These are phyloP conservation scores for Bilobella aurantiaca DNA, from an alignment of 1,140 invertebrate genomes.

Conservation along the genomic window DNA sequence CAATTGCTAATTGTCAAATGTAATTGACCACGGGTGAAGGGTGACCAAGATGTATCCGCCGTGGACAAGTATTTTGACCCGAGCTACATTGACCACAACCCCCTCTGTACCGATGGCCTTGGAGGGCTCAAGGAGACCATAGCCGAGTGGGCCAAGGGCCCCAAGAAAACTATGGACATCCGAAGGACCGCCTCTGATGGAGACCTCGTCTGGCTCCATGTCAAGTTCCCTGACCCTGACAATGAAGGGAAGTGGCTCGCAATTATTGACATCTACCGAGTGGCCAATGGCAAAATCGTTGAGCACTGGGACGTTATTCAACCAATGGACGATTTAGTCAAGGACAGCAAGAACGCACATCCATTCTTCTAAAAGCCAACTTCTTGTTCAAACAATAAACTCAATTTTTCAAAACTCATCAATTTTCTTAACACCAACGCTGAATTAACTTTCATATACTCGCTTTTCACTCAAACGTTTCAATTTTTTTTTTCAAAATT, in stretches of 20 bases:
- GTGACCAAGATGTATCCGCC: neutral
- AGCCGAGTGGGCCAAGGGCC: neutral
- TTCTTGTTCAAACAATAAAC: no score
- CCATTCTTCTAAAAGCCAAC: neutral
- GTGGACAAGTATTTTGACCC: neutral
- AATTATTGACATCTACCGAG: neutral
- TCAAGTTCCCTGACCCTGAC: neutral
- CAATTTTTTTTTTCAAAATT: no score
- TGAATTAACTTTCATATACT: no score
- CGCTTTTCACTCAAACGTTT: no score
- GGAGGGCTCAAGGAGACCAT: neutral
- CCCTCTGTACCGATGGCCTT: neutral
- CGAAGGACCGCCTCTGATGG: neutral
- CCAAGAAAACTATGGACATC: neutral
- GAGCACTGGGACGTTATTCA: constrained; percentile 11
- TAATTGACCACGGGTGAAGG: neutral
- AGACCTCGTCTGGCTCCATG: neutral
- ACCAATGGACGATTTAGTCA: neutral
- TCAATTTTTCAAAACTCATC: no score
- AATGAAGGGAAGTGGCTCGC: neutral
- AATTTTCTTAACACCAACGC: no score
- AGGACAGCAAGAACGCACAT: neutral
- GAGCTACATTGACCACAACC: neutral
- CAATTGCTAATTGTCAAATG: no score
- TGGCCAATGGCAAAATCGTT: neutral